phyloP scores from a whole-genome alignment of 2,888 invertebrate genomes.

The Myopa tessellatipennis region DNA sequence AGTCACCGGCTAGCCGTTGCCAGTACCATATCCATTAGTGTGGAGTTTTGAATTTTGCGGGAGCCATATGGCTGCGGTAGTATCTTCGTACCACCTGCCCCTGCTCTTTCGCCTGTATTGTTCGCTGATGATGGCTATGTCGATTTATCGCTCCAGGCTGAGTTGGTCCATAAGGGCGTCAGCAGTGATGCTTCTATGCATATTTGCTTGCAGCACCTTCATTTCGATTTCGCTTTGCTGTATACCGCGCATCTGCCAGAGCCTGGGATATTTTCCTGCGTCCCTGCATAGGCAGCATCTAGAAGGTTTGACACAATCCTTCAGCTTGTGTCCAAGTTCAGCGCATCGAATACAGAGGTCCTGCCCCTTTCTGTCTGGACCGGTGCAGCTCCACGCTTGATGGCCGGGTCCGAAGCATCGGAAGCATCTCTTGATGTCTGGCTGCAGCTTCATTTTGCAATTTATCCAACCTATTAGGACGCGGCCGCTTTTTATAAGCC shows the following conservation, averaged over 20 bases:
- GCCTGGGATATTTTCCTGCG: too few relatives aligned
- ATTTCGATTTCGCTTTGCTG: too few relatives aligned
- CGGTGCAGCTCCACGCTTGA: not conserved
- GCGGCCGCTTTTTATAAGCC: not conserved
- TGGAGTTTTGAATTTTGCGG: not conserved
- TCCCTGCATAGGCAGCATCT: not conserved
- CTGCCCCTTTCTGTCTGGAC: constrained; percentile 1
- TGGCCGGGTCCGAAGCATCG: not conserved
- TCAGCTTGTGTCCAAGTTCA: not conserved
- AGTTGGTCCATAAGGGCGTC: too few relatives aligned
- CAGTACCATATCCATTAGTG: not conserved
- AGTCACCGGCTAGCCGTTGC: constrained; percentile 30
- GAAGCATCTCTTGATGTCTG: not conserved
- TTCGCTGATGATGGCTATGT: not conserved
- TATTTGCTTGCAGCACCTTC: too few relatives aligned
- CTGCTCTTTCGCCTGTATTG: not conserved
- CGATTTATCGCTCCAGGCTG: not conserved
- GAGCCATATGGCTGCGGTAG: constrained; percentile 2
- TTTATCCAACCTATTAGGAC: not conserved
- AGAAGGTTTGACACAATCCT: not conserved
- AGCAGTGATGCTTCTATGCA: too few relatives aligned
- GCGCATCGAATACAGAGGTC: not conserved
- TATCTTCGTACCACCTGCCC: not conserved
- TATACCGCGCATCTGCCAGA: too few relatives aligned
- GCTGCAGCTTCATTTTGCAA: not conserved